Percentiles rank a stretch among this genome's conserved stretches.
Evolutionary conservation across 2,113 vertebrate genomes (phyloP).

Genomic region (Mesoclemmys tuberculata): DNA sequence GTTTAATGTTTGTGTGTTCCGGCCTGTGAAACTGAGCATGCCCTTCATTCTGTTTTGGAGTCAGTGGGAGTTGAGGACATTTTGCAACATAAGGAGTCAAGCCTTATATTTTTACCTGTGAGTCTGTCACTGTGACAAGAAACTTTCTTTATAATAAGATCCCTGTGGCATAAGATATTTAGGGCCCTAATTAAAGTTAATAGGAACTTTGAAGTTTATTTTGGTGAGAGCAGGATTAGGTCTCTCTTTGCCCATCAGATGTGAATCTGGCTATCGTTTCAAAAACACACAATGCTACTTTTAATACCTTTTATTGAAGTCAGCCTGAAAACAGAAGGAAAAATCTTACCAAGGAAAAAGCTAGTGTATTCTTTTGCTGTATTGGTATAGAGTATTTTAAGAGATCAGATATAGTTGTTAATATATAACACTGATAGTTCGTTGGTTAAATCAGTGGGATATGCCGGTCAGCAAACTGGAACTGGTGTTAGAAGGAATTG

Average conservation of each 20-base stretch:
- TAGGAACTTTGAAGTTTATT: not conserved
- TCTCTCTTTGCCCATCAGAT: not conserved
- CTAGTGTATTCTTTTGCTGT: conserved; percentile 65
- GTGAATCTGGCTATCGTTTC: not conserved
- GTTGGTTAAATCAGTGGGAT: conserved; percentile 72
- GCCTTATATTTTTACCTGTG: not conserved
- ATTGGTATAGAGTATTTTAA: conserved; percentile 66
- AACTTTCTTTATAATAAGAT: conserved; percentile 1
- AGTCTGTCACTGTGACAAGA: not conserved
- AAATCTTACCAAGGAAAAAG: conserved; percentile 10
- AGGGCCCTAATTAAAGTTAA: not conserved
- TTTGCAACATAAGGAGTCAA: not conserved
- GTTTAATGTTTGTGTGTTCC: conserved; percentile 34
- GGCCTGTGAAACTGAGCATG: not conserved
- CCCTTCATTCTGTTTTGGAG: not conserved
- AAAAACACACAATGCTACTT: not conserved
- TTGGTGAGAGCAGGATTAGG: not conserved
- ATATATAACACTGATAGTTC: conserved; percentile 66
- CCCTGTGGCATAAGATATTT: not conserved
- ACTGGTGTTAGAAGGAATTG: conserved; percentile 58
- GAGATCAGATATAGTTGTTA: conserved; percentile 75
- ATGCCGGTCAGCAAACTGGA: conserved; percentile 71
- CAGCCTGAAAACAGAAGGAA: conserved; percentile 36
- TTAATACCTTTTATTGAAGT: conserved; percentile 44
- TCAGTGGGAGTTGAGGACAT: not conserved